Base-by-base conservation (phyloP, 2,113 vertebrate genomes). In the Protobothrops flavoviridis region DNA sequence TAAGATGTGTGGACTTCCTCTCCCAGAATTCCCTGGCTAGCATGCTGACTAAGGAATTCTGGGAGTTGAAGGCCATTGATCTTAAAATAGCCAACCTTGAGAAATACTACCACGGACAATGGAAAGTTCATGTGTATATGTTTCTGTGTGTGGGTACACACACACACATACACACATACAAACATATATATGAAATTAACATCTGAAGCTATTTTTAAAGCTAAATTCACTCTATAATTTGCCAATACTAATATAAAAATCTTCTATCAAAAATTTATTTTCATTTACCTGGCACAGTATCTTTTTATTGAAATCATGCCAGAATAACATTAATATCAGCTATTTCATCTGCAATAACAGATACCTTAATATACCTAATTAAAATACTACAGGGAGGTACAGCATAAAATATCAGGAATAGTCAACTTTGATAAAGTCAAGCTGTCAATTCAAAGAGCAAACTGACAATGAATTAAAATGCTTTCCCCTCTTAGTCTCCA, bases 341-440 rank as follows among this genome's bases (percentile, higher is more conserved):
- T 96, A 95, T 90, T 97, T 97, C 96, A 96, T 90, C 88, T 92
- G 95, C 96, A 97, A 97, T 97, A 97, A 96, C 91, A 94, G 94
- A 96, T 90, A 97, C 93, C 69, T 96, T 96, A 97, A 97, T 97
- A 97, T 93, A 97, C 97, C 96, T 96, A 94, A 96, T 97, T 98
- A 97, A 97, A 97, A 97, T 96, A 94, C 74, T 91, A 93, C 92
- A 93, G 87, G 96, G 96, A 97, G 95, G 95, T 95, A 96, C 95
- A 96, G 95, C 94, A 95, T 92, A 96, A 97, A 97, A 93, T 95
- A 96, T 95, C 93, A 97, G 95, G 96, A 95, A 95, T 97, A 96
- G 96, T 97, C 95, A 97, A 95, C 94, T 90, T 91, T 95, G 55
- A 94, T 88, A 96, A 95, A 97, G 96, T 93, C 85, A 97, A 96